Conservation (phyloP, 2,888 invertebrate genomes). For the Pharmacophagus antenor region DNA sequence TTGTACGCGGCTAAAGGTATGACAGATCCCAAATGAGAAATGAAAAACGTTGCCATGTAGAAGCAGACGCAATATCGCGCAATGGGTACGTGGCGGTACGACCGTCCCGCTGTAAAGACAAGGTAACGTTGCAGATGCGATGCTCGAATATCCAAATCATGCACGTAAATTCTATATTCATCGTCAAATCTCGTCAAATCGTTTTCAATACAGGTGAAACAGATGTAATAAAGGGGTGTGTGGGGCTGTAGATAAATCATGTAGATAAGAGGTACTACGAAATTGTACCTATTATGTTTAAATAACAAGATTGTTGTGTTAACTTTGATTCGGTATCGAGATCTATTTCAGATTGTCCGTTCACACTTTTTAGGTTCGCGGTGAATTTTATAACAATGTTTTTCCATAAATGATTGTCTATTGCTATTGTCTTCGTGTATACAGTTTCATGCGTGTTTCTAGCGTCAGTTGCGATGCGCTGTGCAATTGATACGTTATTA, state of each 20-base stretch:
- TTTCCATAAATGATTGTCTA: no score
- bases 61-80: background rate
- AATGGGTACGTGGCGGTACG: background rate
- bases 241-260: no score
- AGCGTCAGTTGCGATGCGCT: background rate
- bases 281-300: no score
- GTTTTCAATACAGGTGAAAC: no score
- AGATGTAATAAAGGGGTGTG: no score
- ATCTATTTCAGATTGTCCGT: no score
- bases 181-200: no score
- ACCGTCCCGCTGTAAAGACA: background rate
- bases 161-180: background rate
- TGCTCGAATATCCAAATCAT: background rate
- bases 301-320: no score
- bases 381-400: background rate
- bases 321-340: no score
- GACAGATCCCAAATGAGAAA: conserved; percentile 22
- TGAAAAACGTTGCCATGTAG: conserved; percentile 3
- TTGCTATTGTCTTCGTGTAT: no score
- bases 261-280: no score
- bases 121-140: background rate
- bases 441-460: conserved; percentile 4
- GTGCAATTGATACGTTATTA: conserved; percentile 10
- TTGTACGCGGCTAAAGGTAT: conserved; percentile 17
- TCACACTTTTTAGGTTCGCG: background rate